Evolutionary conservation across 92 coral and sea anemone genomes (phyloP).

Genomic region (Pocillopora meandrina): DNA sequence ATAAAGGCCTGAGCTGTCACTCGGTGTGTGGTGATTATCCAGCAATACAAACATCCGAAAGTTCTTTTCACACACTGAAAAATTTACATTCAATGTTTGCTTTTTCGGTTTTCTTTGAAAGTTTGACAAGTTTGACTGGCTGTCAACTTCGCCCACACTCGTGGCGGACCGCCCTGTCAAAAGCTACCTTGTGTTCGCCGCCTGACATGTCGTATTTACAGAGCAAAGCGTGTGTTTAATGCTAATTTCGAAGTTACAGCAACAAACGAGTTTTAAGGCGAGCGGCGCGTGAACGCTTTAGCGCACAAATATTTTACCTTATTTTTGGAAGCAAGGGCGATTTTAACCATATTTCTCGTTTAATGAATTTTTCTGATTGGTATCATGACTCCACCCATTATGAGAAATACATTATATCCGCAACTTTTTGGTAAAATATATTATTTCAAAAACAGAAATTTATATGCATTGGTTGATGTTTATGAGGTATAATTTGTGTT

Average conservation of each 20-base stretch:
- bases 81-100: constrained; percentile 89
- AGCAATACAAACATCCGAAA: constrained; percentile 84
- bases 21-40: constrained; percentile 77
- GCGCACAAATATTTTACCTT: constrained; percentile 34
- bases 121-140: constrained; percentile 71
- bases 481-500: not conserved
- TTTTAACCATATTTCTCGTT: not conserved
- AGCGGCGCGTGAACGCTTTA: constrained; percentile 44
- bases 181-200: constrained; percentile 78
- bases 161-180: constrained; percentile 71
- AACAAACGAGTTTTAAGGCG: constrained; percentile 31
- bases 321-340: not conserved
- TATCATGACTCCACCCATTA: not conserved
- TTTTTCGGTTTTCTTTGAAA: constrained; percentile 91
- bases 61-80: constrained; percentile 85
- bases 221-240: constrained; percentile 77
- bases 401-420: constrained; percentile 4
- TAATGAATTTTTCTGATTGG: constrained; percentile 8
- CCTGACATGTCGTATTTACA: constrained; percentile 78
- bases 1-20: constrained; percentile 77
- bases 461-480: constrained; percentile 20
- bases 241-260: constrained; percentile 75
- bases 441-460: not conserved
- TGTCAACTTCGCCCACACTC: constrained; percentile 70
- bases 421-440: not conserved